Evolutionary conservation across 2,888 invertebrate genomes (phyloP), one percentile per base, ranked within the genome.

Genomic region (Mythimna vitellina): DNA sequence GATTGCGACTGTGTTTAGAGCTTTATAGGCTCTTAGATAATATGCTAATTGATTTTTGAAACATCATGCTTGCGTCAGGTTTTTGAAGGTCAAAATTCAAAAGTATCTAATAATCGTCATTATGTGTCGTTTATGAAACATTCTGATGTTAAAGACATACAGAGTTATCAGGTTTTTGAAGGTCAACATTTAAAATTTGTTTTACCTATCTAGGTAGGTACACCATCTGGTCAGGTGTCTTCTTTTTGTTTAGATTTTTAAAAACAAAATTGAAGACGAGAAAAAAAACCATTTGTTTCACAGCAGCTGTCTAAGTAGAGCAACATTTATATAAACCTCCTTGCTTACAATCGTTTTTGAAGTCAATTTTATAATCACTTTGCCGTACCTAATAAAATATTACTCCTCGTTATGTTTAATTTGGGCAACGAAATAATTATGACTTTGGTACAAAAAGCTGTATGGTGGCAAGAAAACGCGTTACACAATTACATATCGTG

Each of bases 361-460:
- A 29, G 17, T 22, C 22, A 0, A 51, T 51, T 70, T 58, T 6
- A 22, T 35, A 71, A 49, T 57, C 14, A 70, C 22, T 14, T 42
- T n/a, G 12, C 9, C 3, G 6, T 42, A 38, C 38, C 12, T 38
- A n/a, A 10, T 25, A 20, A 42, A 61, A 20, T 38, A 64, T n/a
- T 29, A 63, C 49, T n/a, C 20, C 42, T 32, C 29, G 29, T 54
- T 22, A 66, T 42, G 46, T 68, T 66, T 22, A 9, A 65, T 54
- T n/a, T 32, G 29, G 14, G 12, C 42, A 65, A 14, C 8, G 1
- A 29, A 38, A 53, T 63, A 42, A 20, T 0, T n/a, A 38, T 53
- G n/a, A 38, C 17, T 22, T 25, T 4, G 6, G 10, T 4, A 49
- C 29, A 70, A 38, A 70, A 70, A 49, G 4, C 7, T 29, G 9